These are phyloP conservation scores for Trematocara macrostoma DNA, from an alignment of 2,113 vertebrate genomes.

Conservation along the genomic window DNA sequence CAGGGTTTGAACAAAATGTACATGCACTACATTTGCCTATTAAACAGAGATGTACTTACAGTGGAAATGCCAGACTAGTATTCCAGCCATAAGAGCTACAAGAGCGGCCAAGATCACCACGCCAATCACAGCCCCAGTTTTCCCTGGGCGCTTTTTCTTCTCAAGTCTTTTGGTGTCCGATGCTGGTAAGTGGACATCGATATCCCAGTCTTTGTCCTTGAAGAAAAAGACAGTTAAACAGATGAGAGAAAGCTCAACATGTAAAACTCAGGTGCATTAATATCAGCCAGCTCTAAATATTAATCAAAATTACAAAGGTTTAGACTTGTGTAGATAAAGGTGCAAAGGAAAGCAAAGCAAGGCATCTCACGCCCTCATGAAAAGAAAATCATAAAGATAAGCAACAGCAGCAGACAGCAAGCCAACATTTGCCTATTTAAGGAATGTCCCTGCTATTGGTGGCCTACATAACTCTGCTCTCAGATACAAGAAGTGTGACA, in stretches of 20 bases:
- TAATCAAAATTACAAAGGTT: not conserved
- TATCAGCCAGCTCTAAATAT: not conserved
- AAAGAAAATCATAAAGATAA: not conserved
- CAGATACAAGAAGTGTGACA: not conserved
- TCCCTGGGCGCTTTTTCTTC: constrained; percentile 66
- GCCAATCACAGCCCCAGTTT: constrained; percentile 51
- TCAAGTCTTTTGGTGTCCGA: constrained; percentile 66
- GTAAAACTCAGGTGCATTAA: not conserved
- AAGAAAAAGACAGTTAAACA: not conserved
- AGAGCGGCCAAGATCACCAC: constrained; percentile 56
- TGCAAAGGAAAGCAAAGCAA: not conserved
- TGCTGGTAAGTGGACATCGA: constrained; percentile 64
- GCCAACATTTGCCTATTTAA: not conserved
- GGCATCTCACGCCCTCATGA: accelerated
- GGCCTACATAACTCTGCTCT: not conserved
- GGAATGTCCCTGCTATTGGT: not conserved
- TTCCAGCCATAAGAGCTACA: constrained; percentile 64
- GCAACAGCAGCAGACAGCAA: not conserved
- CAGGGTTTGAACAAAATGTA: not conserved
- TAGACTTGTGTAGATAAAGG: not conserved
- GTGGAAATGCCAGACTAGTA: constrained; percentile 78
- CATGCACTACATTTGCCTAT: not conserved
- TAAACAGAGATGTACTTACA: constrained; percentile 59
- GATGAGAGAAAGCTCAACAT: not conserved
- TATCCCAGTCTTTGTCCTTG: constrained; percentile 68